Base-by-base conservation (phyloP, 2,113 vertebrate genomes). In the Paratilapia polleni region DNA sequence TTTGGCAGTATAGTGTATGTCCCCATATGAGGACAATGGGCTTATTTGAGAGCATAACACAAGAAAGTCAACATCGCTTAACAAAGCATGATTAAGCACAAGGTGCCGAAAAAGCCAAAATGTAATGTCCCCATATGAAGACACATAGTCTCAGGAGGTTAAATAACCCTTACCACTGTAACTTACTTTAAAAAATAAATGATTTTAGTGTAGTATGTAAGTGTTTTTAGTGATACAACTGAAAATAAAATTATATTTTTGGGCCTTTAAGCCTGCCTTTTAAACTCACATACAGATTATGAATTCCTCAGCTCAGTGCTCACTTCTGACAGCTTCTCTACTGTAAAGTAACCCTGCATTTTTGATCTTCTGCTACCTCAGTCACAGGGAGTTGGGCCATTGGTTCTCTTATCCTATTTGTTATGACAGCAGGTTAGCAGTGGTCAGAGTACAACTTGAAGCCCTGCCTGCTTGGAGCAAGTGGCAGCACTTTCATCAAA, bases 381-480 rank as follows among this genome's bases (percentile, higher is more conserved):
- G 58, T 91, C 60, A 28, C 54, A 56, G 26, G 22, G 57, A 58
- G 77, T 80, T 64, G 76, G 31, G 79, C 80, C 34, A 22, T 20
- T 1, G 59, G 54, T 88, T 76, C n/a, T 90, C 77, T 88, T 36
- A 61, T 78, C 49, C 70, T 58, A 28, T 85, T 81, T 88, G 31
- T 81, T 57, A 54, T 85, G 86, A 82, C 83, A 68, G 85, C 83
- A 86, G 88, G 79, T 79, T 82, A 82, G 82, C 81, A 49, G 68
- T 66, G 78, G 81, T 74, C 82, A 64, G 24, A 80, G 62, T 15
- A 22, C 11, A 59, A 49, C 24, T 49, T 47, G 13, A 61, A 68
- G 47, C 47, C 49, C 49, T 8, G 6, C 6, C 31, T 83, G 74
- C 78, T 80, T 7, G 8, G 34, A 66, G 75, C 75, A 43, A 82